These are phyloP conservation scores for Herpetotheres cachinnans DNA, from an alignment of 2,113 vertebrate genomes.

Conservation along the genomic window DNA sequence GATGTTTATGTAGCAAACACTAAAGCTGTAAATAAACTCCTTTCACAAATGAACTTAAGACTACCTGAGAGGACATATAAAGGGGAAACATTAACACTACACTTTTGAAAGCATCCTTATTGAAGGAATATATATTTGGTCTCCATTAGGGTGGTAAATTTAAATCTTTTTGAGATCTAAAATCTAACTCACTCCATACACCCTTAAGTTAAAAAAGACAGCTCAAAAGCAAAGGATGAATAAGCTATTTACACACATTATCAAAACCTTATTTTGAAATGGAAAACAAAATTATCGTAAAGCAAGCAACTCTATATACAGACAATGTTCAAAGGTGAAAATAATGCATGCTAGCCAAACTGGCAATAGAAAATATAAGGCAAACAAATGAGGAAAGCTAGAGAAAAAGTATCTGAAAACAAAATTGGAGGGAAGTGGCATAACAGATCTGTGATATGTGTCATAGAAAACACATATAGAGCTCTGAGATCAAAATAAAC, in stretches of 20 bases:
- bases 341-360: not conserved
- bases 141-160: not conserved
- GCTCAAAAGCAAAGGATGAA: not conserved
- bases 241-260: not conserved
- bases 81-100: accelerated
- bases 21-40: not conserved
- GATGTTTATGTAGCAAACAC: not conserved
- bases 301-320: not conserved
- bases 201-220: not conserved
- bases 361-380: not conserved
- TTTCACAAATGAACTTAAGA: not conserved
- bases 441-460: not conserved
- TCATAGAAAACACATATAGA: not conserved
- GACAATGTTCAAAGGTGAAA: not conserved
- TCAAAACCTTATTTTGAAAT: not conserved
- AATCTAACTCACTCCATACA: not conserved
- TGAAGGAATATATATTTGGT: not conserved
- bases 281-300: not conserved
- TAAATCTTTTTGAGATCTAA: not conserved
- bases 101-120: not conserved
- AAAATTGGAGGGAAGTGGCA: not conserved
- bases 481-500: not conserved
- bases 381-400: not conserved
- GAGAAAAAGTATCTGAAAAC: not conserved
- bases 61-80: not conserved